Evolutionary conservation across 2,113 vertebrate genomes (phyloP).

Genomic region (Brachyistius frenatus): DNA sequence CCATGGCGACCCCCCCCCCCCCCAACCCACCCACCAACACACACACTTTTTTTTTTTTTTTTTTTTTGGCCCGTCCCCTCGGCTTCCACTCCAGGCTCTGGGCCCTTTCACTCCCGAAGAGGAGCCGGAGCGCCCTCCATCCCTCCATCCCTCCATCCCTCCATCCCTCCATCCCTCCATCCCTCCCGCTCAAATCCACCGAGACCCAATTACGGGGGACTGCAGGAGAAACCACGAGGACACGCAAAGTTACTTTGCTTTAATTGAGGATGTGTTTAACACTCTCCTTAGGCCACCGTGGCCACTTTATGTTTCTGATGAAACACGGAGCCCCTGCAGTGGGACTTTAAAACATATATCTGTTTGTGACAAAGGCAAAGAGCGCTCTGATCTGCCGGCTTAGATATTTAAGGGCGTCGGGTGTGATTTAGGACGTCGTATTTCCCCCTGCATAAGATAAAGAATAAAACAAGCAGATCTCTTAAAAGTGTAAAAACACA

Average conservation of each 20-base stretch:
- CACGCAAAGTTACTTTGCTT: constrained; percentile 78
- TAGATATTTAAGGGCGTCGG: constrained; percentile 44
- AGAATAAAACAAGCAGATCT: constrained; percentile 51
- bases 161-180: too few species aligned
- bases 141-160: too few species aligned
- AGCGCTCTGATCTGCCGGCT: constrained; percentile 59
- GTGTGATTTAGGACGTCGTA: constrained; percentile 39
- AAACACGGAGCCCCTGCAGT: constrained; percentile 65
- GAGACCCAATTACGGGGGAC: constrained; percentile 83
- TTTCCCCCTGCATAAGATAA: constrained; percentile 20
- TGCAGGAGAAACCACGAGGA: constrained; percentile 56
- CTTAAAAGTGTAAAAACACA: constrained; percentile 57
- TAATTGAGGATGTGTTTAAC: constrained; percentile 81
- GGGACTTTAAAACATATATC: constrained; percentile 75
- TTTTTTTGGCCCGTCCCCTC: constrained; percentile 29
- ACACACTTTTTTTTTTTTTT: not conserved
- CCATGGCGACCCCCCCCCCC: too few species aligned
- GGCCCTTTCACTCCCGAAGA: constrained; percentile 22
- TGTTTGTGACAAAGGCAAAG: constrained; percentile 68
- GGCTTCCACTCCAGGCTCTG: not conserved
- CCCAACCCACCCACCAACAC: too few species aligned
- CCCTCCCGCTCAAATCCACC: constrained; percentile 67
- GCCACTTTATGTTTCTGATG: constrained; percentile 69
- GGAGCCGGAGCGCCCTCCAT: constrained; percentile 48
- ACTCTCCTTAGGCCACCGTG: constrained; percentile 72